Percentiles rank a stretch among this genome's conserved stretches.
Conservation (phyloP, 2,888 invertebrate genomes). For the Acleris cristana region DNA sequence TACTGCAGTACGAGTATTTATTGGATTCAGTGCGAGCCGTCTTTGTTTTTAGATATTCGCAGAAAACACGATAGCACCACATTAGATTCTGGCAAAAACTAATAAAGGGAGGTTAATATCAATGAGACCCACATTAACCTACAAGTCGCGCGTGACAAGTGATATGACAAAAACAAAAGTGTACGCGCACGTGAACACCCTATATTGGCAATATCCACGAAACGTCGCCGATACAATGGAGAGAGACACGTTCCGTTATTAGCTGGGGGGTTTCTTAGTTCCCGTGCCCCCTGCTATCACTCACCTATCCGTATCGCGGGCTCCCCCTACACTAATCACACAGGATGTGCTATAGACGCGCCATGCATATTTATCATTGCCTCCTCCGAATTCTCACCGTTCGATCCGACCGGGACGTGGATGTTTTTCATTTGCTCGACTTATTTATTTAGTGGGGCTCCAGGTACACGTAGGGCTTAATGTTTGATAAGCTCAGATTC, state of each 20-base stretch:
- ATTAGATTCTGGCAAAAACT: conserved; percentile 7
- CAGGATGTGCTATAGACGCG: conserved; percentile 81
- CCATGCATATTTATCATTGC: conserved; percentile 82
- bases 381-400: conserved; percentile 76
- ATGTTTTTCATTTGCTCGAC: conserved; percentile 78
- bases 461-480: conserved; percentile 71
- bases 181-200: conserved; percentile 70
- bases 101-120: conserved; percentile 37
- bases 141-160: conserved; percentile 47
- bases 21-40: background rate
- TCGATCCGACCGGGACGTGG: conserved; percentile 65
- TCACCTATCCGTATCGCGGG: conserved; percentile 79
- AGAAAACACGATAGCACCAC: background rate
- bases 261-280: conserved; percentile 75
- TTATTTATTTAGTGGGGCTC: conserved; percentile 77
- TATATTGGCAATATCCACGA: conserved; percentile 82
- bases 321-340: conserved; percentile 79
- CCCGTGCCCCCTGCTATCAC: conserved; percentile 77
- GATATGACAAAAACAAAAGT: conserved; percentile 74
- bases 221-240: conserved; percentile 75
- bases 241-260: conserved; percentile 76
- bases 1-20: background rate
- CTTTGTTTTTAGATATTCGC: no score
- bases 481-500: conserved; percentile 80
- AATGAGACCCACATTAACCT: conserved; percentile 47